Conservation (phyloP, 2,888 invertebrate species). For the Alloplasta piceator region DNA sequence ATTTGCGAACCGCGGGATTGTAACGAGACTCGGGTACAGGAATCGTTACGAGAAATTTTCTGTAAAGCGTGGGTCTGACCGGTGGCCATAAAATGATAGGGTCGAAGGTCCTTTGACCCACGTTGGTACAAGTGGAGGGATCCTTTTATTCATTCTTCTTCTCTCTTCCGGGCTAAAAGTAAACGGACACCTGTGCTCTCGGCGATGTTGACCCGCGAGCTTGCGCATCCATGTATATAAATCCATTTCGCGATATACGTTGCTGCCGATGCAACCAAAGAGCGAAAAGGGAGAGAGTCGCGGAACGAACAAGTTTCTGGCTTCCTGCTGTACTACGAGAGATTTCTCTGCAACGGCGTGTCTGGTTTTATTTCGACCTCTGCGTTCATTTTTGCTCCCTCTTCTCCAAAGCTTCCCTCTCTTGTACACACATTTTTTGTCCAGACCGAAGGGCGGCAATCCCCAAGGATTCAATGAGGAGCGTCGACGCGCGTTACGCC, state of each 20-base stretch:
- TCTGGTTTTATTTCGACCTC: conserved; percentile 35
- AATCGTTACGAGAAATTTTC: conserved; percentile 53
- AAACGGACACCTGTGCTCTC: conserved; percentile 63
- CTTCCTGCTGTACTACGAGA: conserved; percentile 11
- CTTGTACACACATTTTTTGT: no score
- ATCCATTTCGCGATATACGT: conserved; percentile 26
- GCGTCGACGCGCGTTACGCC: no score
- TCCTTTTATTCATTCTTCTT: conserved; percentile 51
- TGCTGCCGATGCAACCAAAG: conserved; percentile 31
- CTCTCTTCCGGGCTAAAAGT: conserved; percentile 66
- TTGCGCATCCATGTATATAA: not conserved
- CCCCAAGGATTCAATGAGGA: no score
- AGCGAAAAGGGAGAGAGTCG: not conserved
- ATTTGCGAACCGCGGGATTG: not conserved
- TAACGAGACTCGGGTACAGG: conserved; percentile 26
- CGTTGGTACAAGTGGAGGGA: conserved; percentile 5
- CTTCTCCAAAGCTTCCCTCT: not conserved
- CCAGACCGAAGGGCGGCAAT: no score
- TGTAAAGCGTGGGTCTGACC: conserved; percentile 48
- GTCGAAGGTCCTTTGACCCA: conserved; percentile 61
- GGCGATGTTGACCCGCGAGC: conserved; percentile 6
- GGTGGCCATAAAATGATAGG: conserved; percentile 63
- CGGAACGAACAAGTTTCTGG: not conserved
- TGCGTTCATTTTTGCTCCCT: not conserved
- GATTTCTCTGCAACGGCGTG: conserved; percentile 12